phyloP scores from a whole-genome alignment of 1,140 invertebrate species.

The Brachionus paranguensis region DNA sequence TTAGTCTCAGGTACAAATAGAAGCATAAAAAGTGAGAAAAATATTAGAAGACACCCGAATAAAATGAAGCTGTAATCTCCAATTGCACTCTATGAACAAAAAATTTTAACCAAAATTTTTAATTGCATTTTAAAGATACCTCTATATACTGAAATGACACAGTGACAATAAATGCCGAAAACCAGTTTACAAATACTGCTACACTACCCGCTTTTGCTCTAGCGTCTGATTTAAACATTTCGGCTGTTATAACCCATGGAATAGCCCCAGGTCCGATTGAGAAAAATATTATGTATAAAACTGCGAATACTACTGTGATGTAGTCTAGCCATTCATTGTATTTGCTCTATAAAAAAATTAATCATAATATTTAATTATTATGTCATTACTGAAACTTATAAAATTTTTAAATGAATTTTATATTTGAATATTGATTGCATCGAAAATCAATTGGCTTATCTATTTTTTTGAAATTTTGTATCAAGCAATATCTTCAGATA shows the following conservation, averaged over 20 bases:
- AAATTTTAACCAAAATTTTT: neutral
- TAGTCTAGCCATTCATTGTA: slow-evolving; percentile 82
- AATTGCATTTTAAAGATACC: slow-evolving; percentile 43
- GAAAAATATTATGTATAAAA: slow-evolving; percentile 77
- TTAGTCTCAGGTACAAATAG: slow-evolving; percentile 97
- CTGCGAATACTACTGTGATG: slow-evolving; percentile 67
- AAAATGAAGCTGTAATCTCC: slow-evolving; percentile 94
- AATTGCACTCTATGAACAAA: slow-evolving; percentile 65
- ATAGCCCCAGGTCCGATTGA: slow-evolving; percentile 80
- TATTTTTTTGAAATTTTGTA: no score
- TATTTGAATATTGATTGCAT: no score
- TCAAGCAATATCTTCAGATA: no score
- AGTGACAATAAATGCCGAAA: slow-evolving; percentile 92
- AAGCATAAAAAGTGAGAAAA: slow-evolving; percentile 95
- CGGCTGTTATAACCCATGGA: slow-evolving; percentile 88
- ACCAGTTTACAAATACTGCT: slow-evolving; percentile 94
- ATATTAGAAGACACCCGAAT: slow-evolving; percentile 85
- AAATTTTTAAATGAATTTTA: neutral
- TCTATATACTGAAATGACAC: slow-evolving; percentile 76
- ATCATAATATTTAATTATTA: slow-evolving; percentile 54
- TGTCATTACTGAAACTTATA: neutral
- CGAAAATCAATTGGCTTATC: no score
- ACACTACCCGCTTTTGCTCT: slow-evolving; percentile 94
- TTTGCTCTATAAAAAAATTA: neutral
- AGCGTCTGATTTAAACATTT: slow-evolving; percentile 92